These are phyloP conservation scores for Drosophila rubida DNA, from an alignment of 2,888 invertebrate species.

Conservation along the genomic window DNA sequence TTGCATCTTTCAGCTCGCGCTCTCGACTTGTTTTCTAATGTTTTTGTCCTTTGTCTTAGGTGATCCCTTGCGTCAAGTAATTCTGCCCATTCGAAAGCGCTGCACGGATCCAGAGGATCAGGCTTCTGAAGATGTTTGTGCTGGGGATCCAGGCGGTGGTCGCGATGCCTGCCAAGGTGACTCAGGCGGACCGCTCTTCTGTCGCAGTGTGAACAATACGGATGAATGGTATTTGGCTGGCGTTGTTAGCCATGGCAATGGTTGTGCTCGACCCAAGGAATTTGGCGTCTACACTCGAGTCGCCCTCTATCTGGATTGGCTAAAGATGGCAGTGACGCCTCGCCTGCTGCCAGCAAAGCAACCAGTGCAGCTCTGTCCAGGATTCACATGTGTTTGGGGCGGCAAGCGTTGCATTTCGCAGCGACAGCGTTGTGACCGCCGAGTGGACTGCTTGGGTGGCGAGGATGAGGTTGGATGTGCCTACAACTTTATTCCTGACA, in stretches of 20 bases:
- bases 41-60: conserved; percentile 86
- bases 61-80: conserved; percentile 92
- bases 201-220: conserved; percentile 88
- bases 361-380: conserved; percentile 89
- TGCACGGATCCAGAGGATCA: conserved; percentile 89
- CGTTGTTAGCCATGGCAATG: conserved; percentile 94
- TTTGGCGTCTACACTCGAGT: conserved; percentile 94
- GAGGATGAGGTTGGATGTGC: conserved; percentile 92
- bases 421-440: conserved; percentile 89
- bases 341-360: conserved; percentile 85
- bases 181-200: conserved; percentile 94
- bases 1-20: not conserved
- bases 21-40: not conserved
- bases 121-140: conserved; percentile 90
- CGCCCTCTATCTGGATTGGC: conserved; percentile 91
- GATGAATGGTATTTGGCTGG: conserved; percentile 93
- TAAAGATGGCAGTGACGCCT: conserved; percentile 84
- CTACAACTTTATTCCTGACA: conserved; percentile 82
- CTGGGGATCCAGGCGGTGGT: conserved; percentile 90
- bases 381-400: conserved; percentile 89
- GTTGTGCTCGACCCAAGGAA: conserved; percentile 92
- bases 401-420: conserved; percentile 89
- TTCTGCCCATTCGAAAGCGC: conserved; percentile 88
- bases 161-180: conserved; percentile 91
- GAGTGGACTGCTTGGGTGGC: conserved; percentile 91